Evolutionary conservation across 2,888 invertebrate species (phyloP).

Genomic region (Tuberolachnus salignus): DNA sequence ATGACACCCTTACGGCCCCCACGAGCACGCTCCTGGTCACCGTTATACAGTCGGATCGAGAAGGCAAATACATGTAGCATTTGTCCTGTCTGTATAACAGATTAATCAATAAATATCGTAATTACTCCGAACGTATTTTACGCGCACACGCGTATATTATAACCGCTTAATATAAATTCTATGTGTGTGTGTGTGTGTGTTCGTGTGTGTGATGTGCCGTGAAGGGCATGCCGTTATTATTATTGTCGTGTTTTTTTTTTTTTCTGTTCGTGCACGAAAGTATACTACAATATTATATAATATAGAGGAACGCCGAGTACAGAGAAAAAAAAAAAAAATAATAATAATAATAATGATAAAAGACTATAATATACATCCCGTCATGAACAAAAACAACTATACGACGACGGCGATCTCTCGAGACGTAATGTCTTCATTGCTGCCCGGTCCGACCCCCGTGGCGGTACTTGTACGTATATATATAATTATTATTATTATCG

Average conservation of each 20-base stretch:
- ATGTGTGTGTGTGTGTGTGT: not conserved
- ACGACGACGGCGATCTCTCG: not conserved
- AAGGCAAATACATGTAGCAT: too few species aligned
- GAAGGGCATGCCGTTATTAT: conserved; percentile 31
- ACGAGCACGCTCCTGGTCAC: too few species aligned
- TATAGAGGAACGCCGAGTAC: not conserved
- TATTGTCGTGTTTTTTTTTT: not conserved
- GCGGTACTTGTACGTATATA: not conserved
- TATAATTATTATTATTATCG: not conserved
- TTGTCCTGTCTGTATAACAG: too few species aligned
- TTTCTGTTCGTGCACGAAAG: not conserved
- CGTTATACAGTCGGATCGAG: too few species aligned
- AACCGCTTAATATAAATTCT: conserved; percentile 4
- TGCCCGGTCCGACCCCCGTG: not conserved
- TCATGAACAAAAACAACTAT: conserved; percentile 20
- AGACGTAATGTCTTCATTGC: conserved; percentile 45
- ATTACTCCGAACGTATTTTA: not conserved
- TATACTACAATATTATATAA: not conserved
- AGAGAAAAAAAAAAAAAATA: not conserved
- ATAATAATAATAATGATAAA: conserved; percentile 21
- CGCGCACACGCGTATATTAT: not conserved
- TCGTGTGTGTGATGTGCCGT: not conserved
- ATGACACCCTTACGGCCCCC: too few species aligned
- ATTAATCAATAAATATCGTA: conserved; percentile 27
- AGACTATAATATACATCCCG: conserved; percentile 1